phyloP scores from a whole-genome alignment of 2,888 invertebrate species.

The Marronus borbonicus region DNA sequence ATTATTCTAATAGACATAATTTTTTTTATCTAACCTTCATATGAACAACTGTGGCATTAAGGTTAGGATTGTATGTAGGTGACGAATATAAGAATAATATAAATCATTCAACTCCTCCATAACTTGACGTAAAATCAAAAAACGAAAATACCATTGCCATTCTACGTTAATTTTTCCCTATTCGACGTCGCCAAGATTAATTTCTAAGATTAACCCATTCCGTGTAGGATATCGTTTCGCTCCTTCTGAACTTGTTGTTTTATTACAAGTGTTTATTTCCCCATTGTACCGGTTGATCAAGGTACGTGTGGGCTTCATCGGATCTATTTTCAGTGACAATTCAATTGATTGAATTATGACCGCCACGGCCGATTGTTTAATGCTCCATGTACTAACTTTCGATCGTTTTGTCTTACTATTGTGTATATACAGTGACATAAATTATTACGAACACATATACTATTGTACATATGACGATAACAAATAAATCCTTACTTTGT shows the following conservation, averaged over 20 bases:
- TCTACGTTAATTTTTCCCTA: neutral
- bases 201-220: conserved; percentile 7
- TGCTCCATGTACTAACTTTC: neutral
- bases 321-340: conserved; percentile 48
- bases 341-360: conserved; percentile 50
- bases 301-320: conserved; percentile 49
- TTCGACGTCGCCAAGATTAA: conserved; percentile 13
- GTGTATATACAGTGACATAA: conserved; percentile 1
- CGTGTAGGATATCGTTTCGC: conserved; percentile 10
- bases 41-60: too few species aligned
- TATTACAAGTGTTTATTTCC: conserved; percentile 36
- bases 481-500: neutral
- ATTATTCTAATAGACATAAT: too few species aligned
- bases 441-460: conserved; percentile 3
- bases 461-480: neutral
- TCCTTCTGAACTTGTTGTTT: conserved; percentile 22
- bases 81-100: too few species aligned
- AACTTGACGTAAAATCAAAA: too few species aligned
- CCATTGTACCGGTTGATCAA: conserved; percentile 42
- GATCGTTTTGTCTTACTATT: too few species aligned
- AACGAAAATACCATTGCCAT: too few species aligned
- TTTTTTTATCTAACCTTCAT: too few species aligned
- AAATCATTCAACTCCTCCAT: too few species aligned
- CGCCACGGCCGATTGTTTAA: conserved; percentile 22
- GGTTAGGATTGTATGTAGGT: too few species aligned